Percentiles rank a stretch among this genome's conserved stretches.
Evolutionary conservation across 2,888 invertebrate genomes (phyloP).

Genomic region (Erebia epiphron): DNA sequence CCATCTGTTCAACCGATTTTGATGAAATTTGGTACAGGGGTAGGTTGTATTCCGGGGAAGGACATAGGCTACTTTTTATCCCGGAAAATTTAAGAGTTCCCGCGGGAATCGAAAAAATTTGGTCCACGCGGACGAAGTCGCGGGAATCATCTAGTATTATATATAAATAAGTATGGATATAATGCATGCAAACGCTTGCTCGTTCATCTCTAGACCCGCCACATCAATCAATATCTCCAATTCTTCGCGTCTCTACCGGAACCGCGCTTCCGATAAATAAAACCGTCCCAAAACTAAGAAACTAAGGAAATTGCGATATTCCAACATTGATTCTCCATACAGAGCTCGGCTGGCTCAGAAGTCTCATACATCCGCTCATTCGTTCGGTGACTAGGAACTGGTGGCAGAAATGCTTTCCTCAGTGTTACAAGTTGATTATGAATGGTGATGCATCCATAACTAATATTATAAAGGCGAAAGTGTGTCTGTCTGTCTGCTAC

Average conservation of each 20-base stretch:
- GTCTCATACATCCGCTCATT: conserved; percentile 41
- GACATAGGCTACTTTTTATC: too few relatives aligned
- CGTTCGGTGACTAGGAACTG: background rate
- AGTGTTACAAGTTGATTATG: background rate
- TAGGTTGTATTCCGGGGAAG: too few relatives aligned
- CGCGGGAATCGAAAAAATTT: too few relatives aligned
- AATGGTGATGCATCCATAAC: too few relatives aligned
- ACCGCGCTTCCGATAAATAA: conserved; percentile 42
- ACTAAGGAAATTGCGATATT: conserved; percentile 60
- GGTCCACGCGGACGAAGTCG: too few relatives aligned
- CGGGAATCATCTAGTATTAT: too few relatives aligned
- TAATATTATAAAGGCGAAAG: too few relatives aligned
- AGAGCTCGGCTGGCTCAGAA: conserved; percentile 37
- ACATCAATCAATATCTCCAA: conserved; percentile 28
- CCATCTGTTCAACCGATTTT: too few relatives aligned
- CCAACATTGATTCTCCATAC: conserved; percentile 61
- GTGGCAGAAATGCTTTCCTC: background rate
- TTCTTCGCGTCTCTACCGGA: conserved; percentile 32
- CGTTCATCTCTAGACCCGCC: background rate
- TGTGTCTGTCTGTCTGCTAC: too few relatives aligned
- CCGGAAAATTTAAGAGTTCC: too few relatives aligned
- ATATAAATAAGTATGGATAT: too few relatives aligned
- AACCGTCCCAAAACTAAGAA: conserved; percentile 51
- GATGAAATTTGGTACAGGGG: too few relatives aligned
- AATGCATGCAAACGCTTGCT: background rate